Conservation (phyloP, 2,113 vertebrate species). For the Crypturellus undulatus region DNA sequence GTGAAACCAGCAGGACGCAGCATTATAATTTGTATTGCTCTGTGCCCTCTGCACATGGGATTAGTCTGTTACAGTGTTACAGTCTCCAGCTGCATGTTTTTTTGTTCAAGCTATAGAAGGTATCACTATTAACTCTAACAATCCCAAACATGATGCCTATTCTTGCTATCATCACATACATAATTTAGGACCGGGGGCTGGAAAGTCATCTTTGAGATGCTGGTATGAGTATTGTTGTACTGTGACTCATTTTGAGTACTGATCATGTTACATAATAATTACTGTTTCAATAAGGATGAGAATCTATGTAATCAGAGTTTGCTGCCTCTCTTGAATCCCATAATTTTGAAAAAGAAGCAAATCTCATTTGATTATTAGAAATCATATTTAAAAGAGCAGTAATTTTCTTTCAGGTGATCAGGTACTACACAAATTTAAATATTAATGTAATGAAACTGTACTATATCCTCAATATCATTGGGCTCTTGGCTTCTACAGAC, state of each 20-base stretch:
- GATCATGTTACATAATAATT: conserved; percentile 7
- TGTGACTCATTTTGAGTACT: background rate
- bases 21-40: conserved; percentile 5
- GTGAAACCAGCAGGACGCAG: background rate
- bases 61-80: conserved; percentile 23
- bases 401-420: background rate
- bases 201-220: background rate
- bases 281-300: background rate
- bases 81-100: conserved; percentile 13
- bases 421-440: background rate
- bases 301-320: background rate
- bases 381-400: background rate
- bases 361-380: background rate
- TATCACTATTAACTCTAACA: background rate
- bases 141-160: background rate
- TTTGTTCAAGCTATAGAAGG: background rate
- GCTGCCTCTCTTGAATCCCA: background rate
- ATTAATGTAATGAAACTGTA: background rate
- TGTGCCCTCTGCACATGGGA: background rate
- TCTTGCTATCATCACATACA: background rate
- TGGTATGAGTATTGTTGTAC: background rate
- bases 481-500: background rate
- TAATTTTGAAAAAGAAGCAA: background rate
- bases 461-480: background rate
- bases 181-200: background rate